Evolutionary conservation across 2,888 invertebrate species (phyloP).

Genomic region (Trissolcus japonicus): DNA sequence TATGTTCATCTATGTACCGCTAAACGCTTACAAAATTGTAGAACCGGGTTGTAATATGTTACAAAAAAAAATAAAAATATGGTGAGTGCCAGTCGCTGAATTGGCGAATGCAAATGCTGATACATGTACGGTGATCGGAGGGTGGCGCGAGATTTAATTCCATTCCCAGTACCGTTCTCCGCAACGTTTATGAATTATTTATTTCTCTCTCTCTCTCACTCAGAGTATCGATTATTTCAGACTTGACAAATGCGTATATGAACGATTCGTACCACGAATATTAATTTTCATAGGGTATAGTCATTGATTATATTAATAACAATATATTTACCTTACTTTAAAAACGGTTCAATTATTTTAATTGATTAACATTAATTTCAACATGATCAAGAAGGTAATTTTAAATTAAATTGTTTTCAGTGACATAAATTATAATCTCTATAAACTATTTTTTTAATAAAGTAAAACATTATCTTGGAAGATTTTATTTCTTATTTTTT

Average conservation of each 20-base stretch:
- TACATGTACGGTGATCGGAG: constrained; percentile 10
- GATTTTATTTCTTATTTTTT: no score
- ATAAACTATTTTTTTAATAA: no score
- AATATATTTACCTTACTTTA: no score
- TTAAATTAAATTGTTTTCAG: no score
- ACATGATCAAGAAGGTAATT: no score
- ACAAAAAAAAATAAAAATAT: neutral
- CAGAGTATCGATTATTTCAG: constrained; percentile 12
- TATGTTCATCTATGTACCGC: neutral
- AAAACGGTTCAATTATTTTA: no score
- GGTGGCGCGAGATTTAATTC: constrained; percentile 11
- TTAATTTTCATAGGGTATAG: neutral
- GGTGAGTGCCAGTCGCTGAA: neutral
- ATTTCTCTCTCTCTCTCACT: neutral
- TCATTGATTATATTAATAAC: neutral
- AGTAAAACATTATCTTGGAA: neutral
- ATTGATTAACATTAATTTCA: no score
- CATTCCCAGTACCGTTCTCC: neutral
- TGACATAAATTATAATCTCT: no score
- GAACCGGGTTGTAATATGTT: neutral
- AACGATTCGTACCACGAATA: neutral
- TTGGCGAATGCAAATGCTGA: constrained; percentile 16
- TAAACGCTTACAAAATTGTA: neutral
- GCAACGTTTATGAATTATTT: constrained; percentile 27
- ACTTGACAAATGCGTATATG: neutral